These are phyloP conservation scores for Tenthredo mesomela DNA, from an alignment of 2,888 invertebrate species.

Conservation along the genomic window DNA sequence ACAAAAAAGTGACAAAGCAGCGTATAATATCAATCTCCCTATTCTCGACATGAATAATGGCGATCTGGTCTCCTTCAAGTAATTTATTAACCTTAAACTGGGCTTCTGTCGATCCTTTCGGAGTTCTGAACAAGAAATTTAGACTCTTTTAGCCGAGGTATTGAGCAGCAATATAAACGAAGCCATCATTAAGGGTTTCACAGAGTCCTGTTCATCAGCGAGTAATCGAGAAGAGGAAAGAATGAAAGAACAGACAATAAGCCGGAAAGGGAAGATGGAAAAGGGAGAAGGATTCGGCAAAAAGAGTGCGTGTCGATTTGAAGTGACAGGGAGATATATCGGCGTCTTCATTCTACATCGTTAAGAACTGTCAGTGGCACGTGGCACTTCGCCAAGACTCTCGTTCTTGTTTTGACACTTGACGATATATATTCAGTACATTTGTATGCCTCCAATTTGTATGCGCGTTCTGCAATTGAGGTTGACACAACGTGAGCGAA, in stretches of 20 bases:
- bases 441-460: constrained; percentile 13
- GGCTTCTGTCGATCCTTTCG: not conserved
- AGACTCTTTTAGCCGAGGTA: not conserved
- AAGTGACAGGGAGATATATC: constrained; percentile 23
- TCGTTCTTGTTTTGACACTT: constrained; percentile 38
- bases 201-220: not conserved
- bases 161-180: not conserved
- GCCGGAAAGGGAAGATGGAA: not conserved
- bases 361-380: constrained; percentile 34
- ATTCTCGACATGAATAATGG: not conserved
- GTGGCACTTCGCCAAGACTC: constrained; percentile 40
- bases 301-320: constrained; percentile 16
- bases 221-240: not conserved
- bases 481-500: not conserved
- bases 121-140: constrained; percentile 9
- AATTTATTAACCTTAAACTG: not conserved
- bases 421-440: constrained; percentile 18
- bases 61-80: not conserved
- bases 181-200: not conserved
- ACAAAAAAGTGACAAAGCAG: not conserved
- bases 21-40: not conserved
- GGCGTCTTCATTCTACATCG: constrained; percentile 21
- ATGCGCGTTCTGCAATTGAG: not conserved
- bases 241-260: constrained; percentile 8
- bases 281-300: constrained; percentile 1